Percentiles rank a stretch among this genome's conserved stretches.
These are phyloP conservation scores for Madoqua kirkii DNA, from an alignment of 2,113 vertebrate genomes.

Conservation along the genomic window DNA sequence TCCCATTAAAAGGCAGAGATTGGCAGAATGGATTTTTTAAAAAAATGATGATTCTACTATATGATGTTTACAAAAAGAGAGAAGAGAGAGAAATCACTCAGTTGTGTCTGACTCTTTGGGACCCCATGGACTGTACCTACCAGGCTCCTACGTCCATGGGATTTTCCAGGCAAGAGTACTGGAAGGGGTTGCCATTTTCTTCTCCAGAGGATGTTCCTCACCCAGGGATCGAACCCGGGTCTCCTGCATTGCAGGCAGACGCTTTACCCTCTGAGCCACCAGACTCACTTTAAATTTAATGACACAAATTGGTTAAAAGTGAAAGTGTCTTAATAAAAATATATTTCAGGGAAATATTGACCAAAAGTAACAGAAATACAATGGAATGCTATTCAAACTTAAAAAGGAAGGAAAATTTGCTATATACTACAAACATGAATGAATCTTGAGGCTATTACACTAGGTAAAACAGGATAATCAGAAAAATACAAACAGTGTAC, in stretches of 20 bases:
- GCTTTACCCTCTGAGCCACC: not conserved
- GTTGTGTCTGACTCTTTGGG: accelerated
- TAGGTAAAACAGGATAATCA: not conserved
- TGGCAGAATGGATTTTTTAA: not conserved
- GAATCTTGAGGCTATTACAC: not conserved
- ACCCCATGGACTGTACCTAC: not conserved
- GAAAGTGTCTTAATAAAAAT: not conserved
- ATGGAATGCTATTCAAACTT: not conserved
- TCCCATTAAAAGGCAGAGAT: not conserved
- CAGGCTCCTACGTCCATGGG: not conserved
- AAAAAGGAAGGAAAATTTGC: not conserved
- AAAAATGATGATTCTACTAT: not conserved
- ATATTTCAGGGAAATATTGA: not conserved
- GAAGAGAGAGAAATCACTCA: not conserved
- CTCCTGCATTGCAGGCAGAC: not conserved
- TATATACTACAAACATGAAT: not conserved
- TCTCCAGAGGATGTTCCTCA: not conserved
- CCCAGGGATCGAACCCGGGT: not conserved
- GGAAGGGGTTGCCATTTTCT: not conserved
- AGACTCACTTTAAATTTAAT: not conserved
- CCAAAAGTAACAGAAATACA: not conserved
- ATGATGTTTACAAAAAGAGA: not conserved
- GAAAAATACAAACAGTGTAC: not conserved
- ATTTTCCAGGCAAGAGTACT: not conserved
- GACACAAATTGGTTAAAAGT: not conserved